Conservation (phyloP, 2,797 vertebrate species). For the Hoplostethus atlanticus region DNA sequence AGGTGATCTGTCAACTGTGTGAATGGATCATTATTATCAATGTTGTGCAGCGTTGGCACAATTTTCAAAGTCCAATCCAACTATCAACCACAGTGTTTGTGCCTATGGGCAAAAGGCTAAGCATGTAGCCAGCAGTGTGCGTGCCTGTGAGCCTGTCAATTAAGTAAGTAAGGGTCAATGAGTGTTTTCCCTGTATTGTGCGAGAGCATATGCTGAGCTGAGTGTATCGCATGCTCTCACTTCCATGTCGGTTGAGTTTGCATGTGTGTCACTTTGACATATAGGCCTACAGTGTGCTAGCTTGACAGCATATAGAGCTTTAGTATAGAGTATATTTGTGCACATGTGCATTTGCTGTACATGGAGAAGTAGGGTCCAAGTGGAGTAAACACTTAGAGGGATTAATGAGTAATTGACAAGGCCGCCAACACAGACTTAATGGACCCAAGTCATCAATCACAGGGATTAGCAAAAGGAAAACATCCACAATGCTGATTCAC, state of each 20-base stretch:
- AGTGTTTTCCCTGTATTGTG: conserved; percentile 18
- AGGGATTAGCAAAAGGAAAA: conserved; percentile 69
- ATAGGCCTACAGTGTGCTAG: not conserved
- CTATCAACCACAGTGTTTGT: conserved; percentile 24
- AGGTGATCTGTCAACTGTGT: conserved; percentile 45
- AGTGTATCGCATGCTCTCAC: not conserved
- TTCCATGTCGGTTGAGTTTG: conserved; percentile 18
- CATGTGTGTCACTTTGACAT: conserved; percentile 28
- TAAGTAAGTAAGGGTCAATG: conserved; percentile 2
- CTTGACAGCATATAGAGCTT: conserved; percentile 3
- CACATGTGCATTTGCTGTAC: conserved; percentile 14
- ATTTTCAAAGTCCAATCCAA: conserved; percentile 59
- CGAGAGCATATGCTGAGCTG: conserved; percentile 9
- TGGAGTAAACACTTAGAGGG: conserved; percentile 66
- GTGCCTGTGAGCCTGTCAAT: conserved; percentile 6
- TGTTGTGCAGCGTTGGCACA: conserved; percentile 50
- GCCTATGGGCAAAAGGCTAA: conserved; percentile 22
- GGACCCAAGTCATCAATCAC: conserved; percentile 73
- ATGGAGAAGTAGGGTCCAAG: conserved; percentile 21
- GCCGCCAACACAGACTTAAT: conserved; percentile 68
- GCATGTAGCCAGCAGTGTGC: not conserved
- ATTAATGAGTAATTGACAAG: conserved; percentile 75
- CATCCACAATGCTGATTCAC: conserved; percentile 50
- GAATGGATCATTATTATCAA: conserved; percentile 54
- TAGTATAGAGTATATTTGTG: not conserved